These are phyloP conservation scores for Apodemus speciosus DNA, from an alignment of 2,113 vertebrate species.

Conservation along the genomic window DNA sequence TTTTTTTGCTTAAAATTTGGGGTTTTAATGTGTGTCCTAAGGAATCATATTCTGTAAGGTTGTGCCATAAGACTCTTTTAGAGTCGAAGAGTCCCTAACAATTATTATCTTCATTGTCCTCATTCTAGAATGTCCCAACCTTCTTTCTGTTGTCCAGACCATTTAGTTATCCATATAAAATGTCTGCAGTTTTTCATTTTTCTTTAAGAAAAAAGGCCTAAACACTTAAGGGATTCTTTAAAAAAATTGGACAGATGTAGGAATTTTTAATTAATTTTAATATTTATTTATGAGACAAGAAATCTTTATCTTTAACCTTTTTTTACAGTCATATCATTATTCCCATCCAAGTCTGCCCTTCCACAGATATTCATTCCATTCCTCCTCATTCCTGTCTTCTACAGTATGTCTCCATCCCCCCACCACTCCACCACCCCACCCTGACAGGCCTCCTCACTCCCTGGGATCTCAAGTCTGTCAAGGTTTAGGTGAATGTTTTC, in stretches of 20 bases:
- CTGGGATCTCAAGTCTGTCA: no score
- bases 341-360: no score
- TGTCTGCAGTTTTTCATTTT: not conserved
- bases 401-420: no score
- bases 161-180: not conserved
- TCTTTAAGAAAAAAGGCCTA: not conserved
- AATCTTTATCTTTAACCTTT: no score
- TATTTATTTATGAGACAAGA: not conserved
- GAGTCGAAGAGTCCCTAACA: fast-evolving
- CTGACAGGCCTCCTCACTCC: no score
- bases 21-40: not conserved
- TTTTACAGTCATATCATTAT: no score
- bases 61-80: not conserved
- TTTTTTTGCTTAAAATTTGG: not conserved
- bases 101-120: not conserved
- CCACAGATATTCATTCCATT: no score
- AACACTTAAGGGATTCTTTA: not conserved
- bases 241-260: not conserved
- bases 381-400: no score
- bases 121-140: not conserved
- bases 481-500: no score
- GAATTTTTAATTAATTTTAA: not conserved
- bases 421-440: no score
- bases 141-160: not conserved
- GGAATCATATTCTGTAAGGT: not conserved